Conservation (phyloP, 2,888 invertebrate genomes). For the Drosophila helvetica region DNA sequence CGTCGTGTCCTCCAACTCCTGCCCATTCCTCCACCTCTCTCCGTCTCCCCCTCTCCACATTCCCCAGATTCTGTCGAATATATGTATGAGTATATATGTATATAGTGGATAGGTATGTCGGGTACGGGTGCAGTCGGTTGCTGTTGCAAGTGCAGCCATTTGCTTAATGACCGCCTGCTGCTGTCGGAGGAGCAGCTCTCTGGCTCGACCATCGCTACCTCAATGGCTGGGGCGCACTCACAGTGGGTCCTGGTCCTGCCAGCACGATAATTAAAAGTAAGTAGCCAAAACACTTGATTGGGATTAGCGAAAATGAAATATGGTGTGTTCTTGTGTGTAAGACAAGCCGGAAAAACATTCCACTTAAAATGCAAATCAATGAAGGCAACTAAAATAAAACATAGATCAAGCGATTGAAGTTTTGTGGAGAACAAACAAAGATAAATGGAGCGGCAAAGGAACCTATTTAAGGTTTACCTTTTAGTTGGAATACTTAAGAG, state of each 20-base stretch:
- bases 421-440: background rate
- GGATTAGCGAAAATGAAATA: slow-evolving; percentile 42
- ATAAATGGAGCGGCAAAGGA: background rate
- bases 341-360: slow-evolving; percentile 6
- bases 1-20: slow-evolving; percentile 45
- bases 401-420: background rate
- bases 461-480: background rate
- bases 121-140: slow-evolving; percentile 52
- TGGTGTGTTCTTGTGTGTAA: slow-evolving; percentile 15
- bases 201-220: slow-evolving; percentile 22
- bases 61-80: slow-evolving; percentile 54
- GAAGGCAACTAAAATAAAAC: background rate
- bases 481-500: no score
- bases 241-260: slow-evolving; percentile 29
- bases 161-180: slow-evolving; percentile 77
- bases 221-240: slow-evolving; percentile 36
- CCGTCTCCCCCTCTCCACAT: background rate
- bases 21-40: background rate
- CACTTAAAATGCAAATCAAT: slow-evolving; percentile 27
- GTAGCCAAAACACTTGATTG: slow-evolving; percentile 46
- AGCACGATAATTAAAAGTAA: slow-evolving; percentile 49
- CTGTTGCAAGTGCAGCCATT: slow-evolving; percentile 74
- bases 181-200: slow-evolving; percentile 34
- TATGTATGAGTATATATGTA: slow-evolving; percentile 24
- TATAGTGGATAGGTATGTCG: slow-evolving; percentile 19